These are phyloP conservation scores for Gobionotothen gibberifrons DNA, from an alignment of 2,797 vertebrate species.

Conservation along the genomic window DNA sequence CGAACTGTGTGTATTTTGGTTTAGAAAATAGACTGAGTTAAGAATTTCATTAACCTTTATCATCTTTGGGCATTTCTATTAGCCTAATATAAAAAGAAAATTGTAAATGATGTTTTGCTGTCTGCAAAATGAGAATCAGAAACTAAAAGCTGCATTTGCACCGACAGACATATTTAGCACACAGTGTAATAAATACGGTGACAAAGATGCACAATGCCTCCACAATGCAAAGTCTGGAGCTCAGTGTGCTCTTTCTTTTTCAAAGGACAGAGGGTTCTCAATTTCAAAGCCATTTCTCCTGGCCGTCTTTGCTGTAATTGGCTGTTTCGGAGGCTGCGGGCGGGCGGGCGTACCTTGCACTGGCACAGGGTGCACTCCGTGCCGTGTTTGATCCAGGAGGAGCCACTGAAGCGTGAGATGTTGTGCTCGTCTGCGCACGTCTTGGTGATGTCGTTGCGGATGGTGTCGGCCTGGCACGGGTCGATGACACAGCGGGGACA, in stretches of 20 bases:
- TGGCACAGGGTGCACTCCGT: constrained; percentile 98
- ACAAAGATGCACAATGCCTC: constrained; percentile 29
- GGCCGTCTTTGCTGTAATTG: constrained; percentile 22
- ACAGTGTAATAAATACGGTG: constrained; percentile 22
- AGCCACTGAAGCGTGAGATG: constrained; percentile 94
- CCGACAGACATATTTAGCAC: constrained; percentile 16
- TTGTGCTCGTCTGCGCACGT: constrained; percentile 94
- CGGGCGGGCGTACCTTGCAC: constrained; percentile 90
- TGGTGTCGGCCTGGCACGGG: constrained; percentile 94
- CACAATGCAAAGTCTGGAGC: constrained; percentile 1
- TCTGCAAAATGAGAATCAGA: not conserved
- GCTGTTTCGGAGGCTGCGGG: constrained; percentile 7
- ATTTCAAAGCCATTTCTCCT: constrained; percentile 28
- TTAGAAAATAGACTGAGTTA: not conserved
- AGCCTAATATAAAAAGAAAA: not conserved
- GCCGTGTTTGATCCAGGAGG: constrained; percentile 97
- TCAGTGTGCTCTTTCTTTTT: not conserved
- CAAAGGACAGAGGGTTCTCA: constrained; percentile 21
- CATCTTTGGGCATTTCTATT: not conserved
- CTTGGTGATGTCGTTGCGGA: constrained; percentile 97
- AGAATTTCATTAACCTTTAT: not conserved
- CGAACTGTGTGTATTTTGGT: constrained; percentile 12
- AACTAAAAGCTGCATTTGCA: constrained; percentile 16
- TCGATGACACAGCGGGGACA: constrained; percentile 92
- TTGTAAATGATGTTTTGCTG: not conserved